A percentile compares a stretch with the other conserved stretches of the same genome.
Conservation (phyloP, 2,113 vertebrate species). For the Ginglymostoma cirratum region DNA sequence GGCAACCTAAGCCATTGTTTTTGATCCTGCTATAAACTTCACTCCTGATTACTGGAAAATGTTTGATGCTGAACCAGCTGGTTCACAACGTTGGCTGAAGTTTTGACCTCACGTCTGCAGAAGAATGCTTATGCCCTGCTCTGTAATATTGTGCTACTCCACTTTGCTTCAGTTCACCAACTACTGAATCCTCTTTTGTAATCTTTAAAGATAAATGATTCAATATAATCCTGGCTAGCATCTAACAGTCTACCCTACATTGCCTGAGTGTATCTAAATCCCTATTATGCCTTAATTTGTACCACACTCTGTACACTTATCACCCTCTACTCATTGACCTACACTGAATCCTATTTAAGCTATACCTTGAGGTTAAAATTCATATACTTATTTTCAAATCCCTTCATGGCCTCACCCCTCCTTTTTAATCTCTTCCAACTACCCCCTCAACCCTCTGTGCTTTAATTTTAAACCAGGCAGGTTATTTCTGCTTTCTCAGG, state of each 20-base stretch:
- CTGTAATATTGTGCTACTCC: neutral
- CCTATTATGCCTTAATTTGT: neutral
- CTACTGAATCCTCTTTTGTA: neutral
- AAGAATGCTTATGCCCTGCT: neutral
- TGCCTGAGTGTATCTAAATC: neutral
- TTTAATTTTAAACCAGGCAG: too few relatives aligned
- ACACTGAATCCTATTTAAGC: neutral
- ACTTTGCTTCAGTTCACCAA: neutral
- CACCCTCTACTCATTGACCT: neutral
- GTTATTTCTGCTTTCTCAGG: too few relatives aligned
- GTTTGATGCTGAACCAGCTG: neutral
- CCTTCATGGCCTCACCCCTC: too few relatives aligned
- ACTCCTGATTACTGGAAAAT: neutral
- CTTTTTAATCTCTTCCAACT: neutral
- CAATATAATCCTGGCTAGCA: neutral
- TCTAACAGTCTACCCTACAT: neutral
- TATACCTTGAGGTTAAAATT: too few relatives aligned
- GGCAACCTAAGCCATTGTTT: neutral
- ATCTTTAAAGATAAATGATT: neutral
- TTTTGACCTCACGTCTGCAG: neutral
- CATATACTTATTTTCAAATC: too few relatives aligned
- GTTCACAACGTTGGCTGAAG: neutral
- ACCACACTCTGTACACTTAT: neutral
- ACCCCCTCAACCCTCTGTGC: neutral
- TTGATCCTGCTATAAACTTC: neutral